Base-by-base conservation (phyloP, 2,888 invertebrate genomes). In the Callinectes sapidus region DNA sequence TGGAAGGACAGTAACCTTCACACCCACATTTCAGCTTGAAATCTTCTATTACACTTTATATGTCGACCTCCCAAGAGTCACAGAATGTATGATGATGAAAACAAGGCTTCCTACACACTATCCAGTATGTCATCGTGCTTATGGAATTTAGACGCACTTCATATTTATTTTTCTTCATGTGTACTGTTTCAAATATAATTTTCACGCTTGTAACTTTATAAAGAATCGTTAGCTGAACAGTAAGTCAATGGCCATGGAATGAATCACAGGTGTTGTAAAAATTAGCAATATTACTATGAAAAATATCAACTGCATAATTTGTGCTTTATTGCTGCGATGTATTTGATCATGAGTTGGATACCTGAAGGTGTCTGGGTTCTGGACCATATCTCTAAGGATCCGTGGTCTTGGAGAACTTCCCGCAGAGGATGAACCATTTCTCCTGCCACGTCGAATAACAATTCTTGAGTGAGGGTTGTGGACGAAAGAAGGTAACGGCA, bases 321-420 rank as follows among this genome's bases (percentile, higher is more conserved):
- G 66, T 71, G n/a, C n/a, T 71, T 71, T 8, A 5, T 16, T n/a
- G n/a, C 23, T 5, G n/a, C 6, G n/a, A 71, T 23, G 23, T 71
- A 5, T 23, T 71, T 71, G 8, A n/a, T 3, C 3, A 23, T 23
- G n/a, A n/a, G 66, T 55, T 55, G 10, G 77, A 32, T 81, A 81
- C 81, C 81, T 81, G 81, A 81, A 81, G 35, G 81, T 81, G 35
- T 81, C 35, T 32, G 81, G 81, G 81, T 81, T 81, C 18, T 35
- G 81, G 35, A 35, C 35, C 35, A 81, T 81, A 35, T 32, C 81
- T 1, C 10, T 14, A n/a, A 32, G 81, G 18, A 35, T 18, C 35
- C 32, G 35, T 16, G 81, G 81, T 81, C 81, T 81, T 35, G 14
- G 81, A 81, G 81, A 35, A 16, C 81, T 35, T 81, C 35, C 81